A percentile compares a stretch with the other conserved stretches of the same genome.
These are phyloP conservation scores for Flexamia atlantica DNA, from an alignment of 2,888 invertebrate genomes.

Conservation along the genomic window DNA sequence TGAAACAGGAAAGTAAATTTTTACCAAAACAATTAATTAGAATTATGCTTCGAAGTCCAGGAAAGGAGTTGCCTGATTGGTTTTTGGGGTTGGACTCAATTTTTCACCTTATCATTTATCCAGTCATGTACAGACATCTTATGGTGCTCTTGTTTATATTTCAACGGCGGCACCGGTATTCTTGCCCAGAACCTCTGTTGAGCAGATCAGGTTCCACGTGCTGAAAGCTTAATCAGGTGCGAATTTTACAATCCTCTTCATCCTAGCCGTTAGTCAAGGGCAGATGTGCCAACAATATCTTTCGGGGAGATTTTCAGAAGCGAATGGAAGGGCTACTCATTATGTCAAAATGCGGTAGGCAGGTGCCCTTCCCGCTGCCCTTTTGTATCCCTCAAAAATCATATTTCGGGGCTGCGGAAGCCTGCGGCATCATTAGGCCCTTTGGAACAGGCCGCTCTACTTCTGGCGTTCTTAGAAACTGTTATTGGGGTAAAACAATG, in stretches of 20 bases:
- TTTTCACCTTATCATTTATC: too few species aligned
- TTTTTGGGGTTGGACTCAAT: too few species aligned
- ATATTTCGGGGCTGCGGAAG: slow-evolving; percentile 6
- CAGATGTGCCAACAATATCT: slow-evolving; percentile 22
- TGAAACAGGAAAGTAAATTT: too few species aligned
- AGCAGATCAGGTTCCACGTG: neutral
- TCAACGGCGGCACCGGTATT: too few species aligned
- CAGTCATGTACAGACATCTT: too few species aligned
- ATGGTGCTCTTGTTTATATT: too few species aligned
- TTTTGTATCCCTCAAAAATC: slow-evolving; percentile 30
- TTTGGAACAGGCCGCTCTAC: neutral
- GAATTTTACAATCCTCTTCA: slow-evolving; percentile 6
- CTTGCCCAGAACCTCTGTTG: too few species aligned
- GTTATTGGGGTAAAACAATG: slow-evolving; percentile 11
- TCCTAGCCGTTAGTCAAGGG: neutral
- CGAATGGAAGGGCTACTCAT: slow-evolving; percentile 9
- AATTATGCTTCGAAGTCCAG: too few species aligned
- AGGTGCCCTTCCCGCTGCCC: neutral
- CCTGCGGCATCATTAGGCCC: slow-evolving; percentile 10
- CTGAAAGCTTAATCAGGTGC: neutral
- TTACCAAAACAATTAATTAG: too few species aligned
- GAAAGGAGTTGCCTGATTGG: too few species aligned
- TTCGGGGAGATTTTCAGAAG: slow-evolving; percentile 33
- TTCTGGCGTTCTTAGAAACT: slow-evolving; percentile 6
- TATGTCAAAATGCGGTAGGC: slow-evolving; percentile 32